Conservation (phyloP, 2,888 invertebrate species). For the Drosophila niveifrons region DNA sequence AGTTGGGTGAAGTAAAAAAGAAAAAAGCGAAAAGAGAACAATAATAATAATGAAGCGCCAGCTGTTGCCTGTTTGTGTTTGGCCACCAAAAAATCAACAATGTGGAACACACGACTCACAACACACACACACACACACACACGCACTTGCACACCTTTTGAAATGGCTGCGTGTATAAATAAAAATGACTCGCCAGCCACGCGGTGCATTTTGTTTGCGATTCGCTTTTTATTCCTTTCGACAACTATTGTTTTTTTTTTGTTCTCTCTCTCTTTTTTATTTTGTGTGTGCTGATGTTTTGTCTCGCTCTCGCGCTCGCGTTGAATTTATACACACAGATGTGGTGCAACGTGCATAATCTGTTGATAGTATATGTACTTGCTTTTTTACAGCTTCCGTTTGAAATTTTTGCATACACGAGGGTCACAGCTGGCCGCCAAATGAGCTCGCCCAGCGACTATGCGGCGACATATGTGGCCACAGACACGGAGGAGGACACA, state of each 20-base stretch:
- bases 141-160: slow-evolving; percentile 28
- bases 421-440: slow-evolving; percentile 62
- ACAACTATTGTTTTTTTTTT: slow-evolving; percentile 45
- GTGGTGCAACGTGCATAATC: slow-evolving; percentile 23
- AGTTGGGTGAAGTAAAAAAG: neutral
- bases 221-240: slow-evolving; percentile 33
- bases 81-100: slow-evolving; percentile 75
- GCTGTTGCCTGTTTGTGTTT: slow-evolving; percentile 71
- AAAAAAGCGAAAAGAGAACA: slow-evolving; percentile 33
- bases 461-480: slow-evolving; percentile 77
- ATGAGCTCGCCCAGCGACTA: slow-evolving; percentile 68
- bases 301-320: slow-evolving; percentile 1
- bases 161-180: slow-evolving; percentile 45
- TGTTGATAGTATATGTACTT: slow-evolving; percentile 55
- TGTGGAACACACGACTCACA: slow-evolving; percentile 39
- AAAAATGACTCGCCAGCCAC: slow-evolving; percentile 53
- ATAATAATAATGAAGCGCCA: slow-evolving; percentile 63
- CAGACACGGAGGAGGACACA: slow-evolving; percentile 49
- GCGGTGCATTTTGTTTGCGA: slow-evolving; percentile 52
- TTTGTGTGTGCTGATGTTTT: slow-evolving; percentile 4
- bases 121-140: slow-evolving; percentile 5
- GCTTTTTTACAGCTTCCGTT: slow-evolving; percentile 69
- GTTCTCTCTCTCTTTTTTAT: too few relatives aligned
- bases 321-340: slow-evolving; percentile 9
- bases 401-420: slow-evolving; percentile 57